Evolutionary conservation across 2,113 vertebrate genomes (phyloP).

Genomic region (Pristiophorus japonicus): DNA sequence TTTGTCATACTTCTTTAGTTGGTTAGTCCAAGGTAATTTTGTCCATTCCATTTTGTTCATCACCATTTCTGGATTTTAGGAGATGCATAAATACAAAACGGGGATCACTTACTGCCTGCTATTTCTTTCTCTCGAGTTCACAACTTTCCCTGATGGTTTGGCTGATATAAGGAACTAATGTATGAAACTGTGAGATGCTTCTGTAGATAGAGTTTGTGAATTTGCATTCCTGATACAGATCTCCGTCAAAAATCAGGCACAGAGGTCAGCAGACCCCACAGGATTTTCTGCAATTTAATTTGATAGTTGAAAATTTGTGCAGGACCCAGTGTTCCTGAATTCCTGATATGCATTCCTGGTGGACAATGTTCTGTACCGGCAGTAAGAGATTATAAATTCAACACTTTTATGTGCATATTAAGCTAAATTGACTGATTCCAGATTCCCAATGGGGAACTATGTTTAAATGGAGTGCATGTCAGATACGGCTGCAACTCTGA

Average conservation of each 20-base stretch:
- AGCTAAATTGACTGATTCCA: not conserved
- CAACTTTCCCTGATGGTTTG: not conserved
- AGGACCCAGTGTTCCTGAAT: not conserved
- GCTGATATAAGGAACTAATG: not conserved
- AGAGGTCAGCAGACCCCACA: not conserved
- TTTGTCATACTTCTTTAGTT: not conserved
- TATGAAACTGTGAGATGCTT: not conserved
- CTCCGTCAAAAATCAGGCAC: not conserved
- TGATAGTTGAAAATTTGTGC: slow-evolving; percentile 3
- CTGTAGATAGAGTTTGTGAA: not conserved
- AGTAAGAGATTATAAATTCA: not conserved
- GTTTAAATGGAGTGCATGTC: not conserved
- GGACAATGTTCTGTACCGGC: not conserved
- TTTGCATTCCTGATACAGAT: not conserved
- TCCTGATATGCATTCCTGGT: not conserved
- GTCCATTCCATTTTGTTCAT: not conserved
- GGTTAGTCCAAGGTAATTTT: not conserved
- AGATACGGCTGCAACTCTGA: not conserved
- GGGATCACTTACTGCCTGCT: not conserved
- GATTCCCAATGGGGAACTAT: not conserved
- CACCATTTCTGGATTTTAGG: not conserved
- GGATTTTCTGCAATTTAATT: not conserved
- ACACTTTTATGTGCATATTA: slow-evolving; percentile 15
- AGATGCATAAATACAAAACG: no score
- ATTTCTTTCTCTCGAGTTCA: no score